phyloP scores from a whole-genome alignment of 2,888 invertebrate genomes.

The Fissipunctia ypsillon region DNA sequence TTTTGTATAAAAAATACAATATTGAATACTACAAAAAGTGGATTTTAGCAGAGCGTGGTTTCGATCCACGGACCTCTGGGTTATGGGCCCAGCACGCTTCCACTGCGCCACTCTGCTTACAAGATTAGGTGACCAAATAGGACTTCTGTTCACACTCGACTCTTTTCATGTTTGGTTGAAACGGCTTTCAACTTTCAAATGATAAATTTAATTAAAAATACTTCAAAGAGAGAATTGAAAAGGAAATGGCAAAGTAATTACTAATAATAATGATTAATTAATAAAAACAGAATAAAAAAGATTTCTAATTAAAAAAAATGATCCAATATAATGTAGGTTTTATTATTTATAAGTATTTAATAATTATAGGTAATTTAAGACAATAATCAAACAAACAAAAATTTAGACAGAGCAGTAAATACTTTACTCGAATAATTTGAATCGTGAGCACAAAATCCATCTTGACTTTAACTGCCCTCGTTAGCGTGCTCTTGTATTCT shows the following conservation, averaged over 20 bases:
- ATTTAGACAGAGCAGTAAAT: too few species aligned
- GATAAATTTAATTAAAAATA: neutral
- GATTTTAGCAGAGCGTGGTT: constrained; percentile 93
- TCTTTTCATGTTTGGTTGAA: neutral
- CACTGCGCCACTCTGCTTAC: constrained; percentile 94
- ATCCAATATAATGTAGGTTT: neutral
- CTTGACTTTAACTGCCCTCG: too few species aligned
- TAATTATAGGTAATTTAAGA: neutral
- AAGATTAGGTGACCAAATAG: fast-evolving
- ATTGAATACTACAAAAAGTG: constrained; percentile 28
- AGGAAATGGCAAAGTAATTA: neutral
- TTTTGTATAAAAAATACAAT: neutral
- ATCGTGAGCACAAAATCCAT: too few species aligned
- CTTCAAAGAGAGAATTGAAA: neutral
- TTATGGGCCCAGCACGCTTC: constrained; percentile 96
- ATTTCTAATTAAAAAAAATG: neutral
- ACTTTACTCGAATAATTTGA: too few species aligned
- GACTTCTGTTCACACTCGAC: neutral
- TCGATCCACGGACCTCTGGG: constrained; percentile 97
- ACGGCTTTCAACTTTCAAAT: neutral
- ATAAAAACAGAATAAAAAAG: neutral
- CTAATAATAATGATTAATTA: neutral
- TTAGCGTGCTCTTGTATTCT: too few species aligned
- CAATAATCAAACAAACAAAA: neutral
- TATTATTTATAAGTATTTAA: neutral